Base-by-base conservation (phyloP, 2,888 invertebrate genomes). In the Eudemis profundana region DNA sequence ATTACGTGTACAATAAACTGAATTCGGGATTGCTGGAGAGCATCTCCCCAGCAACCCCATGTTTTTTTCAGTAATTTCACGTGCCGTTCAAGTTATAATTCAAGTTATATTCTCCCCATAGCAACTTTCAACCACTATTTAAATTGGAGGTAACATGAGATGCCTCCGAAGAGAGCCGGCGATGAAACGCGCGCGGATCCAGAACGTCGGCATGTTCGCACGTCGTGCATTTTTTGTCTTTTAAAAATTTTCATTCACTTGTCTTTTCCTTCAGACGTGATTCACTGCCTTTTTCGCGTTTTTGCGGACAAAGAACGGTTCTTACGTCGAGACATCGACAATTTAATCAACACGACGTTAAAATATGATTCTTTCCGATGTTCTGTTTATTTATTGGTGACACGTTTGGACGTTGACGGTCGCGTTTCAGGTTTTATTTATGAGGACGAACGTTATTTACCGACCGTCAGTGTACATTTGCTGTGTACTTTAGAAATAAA, bases 221-320 rank as follows among this genome's bases (percentile, higher is more conserved):
- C 70, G 46, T 70, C 76, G 75, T 76, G 78, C 78, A 76, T 73
- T 74, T 64, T 64, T 70, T 68, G 70, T 76, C 76, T 77, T 79
- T 73, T 49, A 72, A 73, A 72, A 74, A 71, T 75, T 77, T 79
- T 75, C 78, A 77, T 84, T 85, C 81, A 85, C 74, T 73, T 73
- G 76, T 73, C 72, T 69, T 77, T 78, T 78, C 77, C 75, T 71
- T 71, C 67, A 69, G 69, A 70, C 66, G 69, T 82, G 78, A 79
- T 73, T 81, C 75, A 70, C 40, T 62, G 61, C 50, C 38, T 44
- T 54, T 21, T 66, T 56, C 15, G 14, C 27, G 50, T 54, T 53
- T 53, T 56, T 27, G 23, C 36, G 42, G 17, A 61, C 61, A 66
- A 61, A 56, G 60, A 21, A 23, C 51, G 29, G 15, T 49, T 40